Evolutionary conservation across 1,140 invertebrate genomes (phyloP).

Genomic region (Drosophila takahashii): DNA sequence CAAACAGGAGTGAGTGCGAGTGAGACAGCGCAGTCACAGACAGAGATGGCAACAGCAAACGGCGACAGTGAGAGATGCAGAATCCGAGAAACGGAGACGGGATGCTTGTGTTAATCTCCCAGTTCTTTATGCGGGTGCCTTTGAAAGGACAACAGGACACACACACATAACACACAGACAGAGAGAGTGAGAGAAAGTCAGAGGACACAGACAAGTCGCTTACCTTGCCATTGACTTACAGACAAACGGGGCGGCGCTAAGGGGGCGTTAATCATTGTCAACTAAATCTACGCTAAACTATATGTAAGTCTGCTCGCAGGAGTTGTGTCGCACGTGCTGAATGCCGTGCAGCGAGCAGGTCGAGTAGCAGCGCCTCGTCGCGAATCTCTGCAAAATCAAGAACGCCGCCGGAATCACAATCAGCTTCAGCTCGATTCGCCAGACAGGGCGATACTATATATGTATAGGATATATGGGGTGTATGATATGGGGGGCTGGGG

Average conservation of each 20-base stretch:
- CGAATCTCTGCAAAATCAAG: slow-evolving; percentile 88
- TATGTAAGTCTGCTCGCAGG: slow-evolving; percentile 92
- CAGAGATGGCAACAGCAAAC: slow-evolving; percentile 36
- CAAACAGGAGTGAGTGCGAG: slow-evolving; percentile 34
- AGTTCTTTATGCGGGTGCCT: slow-evolving; percentile 16
- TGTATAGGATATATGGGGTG: slow-evolving; percentile 1
- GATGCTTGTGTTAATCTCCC: slow-evolving; percentile 15
- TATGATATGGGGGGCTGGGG: neutral
- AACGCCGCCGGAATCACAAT: slow-evolving; percentile 68
- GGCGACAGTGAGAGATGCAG: slow-evolving; percentile 41
- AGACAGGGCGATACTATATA: slow-evolving; percentile 16
- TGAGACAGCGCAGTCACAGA: slow-evolving; percentile 21
- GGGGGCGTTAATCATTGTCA: slow-evolving; percentile 34
- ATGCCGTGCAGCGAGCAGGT: slow-evolving; percentile 88
- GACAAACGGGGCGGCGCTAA: slow-evolving; percentile 8
- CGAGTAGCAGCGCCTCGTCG: slow-evolving; percentile 90
- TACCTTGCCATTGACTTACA: slow-evolving; percentile 68
- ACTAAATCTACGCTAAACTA: slow-evolving; percentile 85
- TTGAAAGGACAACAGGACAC: slow-evolving; percentile 26
- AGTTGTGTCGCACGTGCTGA: slow-evolving; percentile 89
- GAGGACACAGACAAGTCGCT: slow-evolving; percentile 57
- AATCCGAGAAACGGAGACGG: slow-evolving; percentile 8
- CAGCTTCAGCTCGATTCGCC: slow-evolving; percentile 53
- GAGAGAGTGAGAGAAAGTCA: slow-evolving; percentile 15
- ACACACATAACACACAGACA: slow-evolving; percentile 20